Percentiles rank a stretch among this genome's conserved stretches.
These are phyloP conservation scores for Esox lucius DNA, from an alignment of 2,797 vertebrate species.

Conservation along the genomic window DNA sequence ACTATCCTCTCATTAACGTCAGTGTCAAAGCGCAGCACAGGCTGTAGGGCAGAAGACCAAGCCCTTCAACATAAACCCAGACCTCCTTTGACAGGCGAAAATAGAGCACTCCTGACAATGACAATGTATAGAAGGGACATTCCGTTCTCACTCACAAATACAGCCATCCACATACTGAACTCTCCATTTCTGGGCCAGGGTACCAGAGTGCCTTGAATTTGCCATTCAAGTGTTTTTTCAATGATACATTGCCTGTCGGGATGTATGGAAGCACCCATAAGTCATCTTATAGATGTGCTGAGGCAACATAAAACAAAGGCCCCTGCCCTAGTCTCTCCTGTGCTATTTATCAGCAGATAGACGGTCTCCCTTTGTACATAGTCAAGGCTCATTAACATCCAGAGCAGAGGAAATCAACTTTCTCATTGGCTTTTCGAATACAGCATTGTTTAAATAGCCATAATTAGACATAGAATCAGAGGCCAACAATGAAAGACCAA, in stretches of 20 bases:
- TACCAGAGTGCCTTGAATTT: conserved; percentile 11
- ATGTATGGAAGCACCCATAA: conserved; percentile 63
- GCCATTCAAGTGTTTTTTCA: conserved; percentile 43
- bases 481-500: conserved; percentile 31
- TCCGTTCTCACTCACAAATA: conserved; percentile 15
- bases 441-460: conserved; percentile 42
- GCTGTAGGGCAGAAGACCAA: background rate
- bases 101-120: conserved; percentile 8
- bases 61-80: background rate
- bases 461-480: conserved; percentile 48
- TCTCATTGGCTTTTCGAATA: conserved; percentile 16
- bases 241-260: conserved; percentile 50
- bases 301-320: conserved; percentile 49
- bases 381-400: conserved; percentile 54
- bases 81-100: background rate
- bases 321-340: conserved; percentile 46
- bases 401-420: conserved; percentile 28
- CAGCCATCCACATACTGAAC: conserved; percentile 14
- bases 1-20: conserved; percentile 35
- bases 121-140: conserved; percentile 25
- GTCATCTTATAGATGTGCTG: conserved; percentile 64
- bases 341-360: conserved; percentile 50
- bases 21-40: conserved; percentile 14
- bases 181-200: background rate
- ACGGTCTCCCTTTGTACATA: conserved; percentile 48